Evolutionary conservation across 1,140 invertebrate species (phyloP), one percentile per base, ranked within the genome.

Genomic region (Monochamus saltuarius): DNA sequence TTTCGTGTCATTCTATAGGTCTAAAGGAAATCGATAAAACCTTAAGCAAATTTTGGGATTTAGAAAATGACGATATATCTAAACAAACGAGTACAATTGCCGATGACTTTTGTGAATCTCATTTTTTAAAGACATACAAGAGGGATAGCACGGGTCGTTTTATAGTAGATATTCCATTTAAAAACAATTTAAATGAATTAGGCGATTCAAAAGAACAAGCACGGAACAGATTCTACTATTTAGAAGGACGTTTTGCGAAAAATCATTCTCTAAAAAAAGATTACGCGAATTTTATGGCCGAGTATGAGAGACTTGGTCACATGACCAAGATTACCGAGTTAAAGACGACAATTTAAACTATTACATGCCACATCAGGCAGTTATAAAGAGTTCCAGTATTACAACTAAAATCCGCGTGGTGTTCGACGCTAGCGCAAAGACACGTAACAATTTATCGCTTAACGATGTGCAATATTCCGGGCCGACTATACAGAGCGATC

Each of bases 361-460:
- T 29, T 56, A 56, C 43, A 13, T 81, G 7, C 77, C 79, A 1
- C 80, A 82, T 72, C 78, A 79, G 46, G 65, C 66, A 0, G 75
- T 81, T 0, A 35, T 78, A 6, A 69, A 70, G 11, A 65, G 70
- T 17, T 52, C 69, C 2, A 69, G 67, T 11, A 56, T 58, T 0
- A 74, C 72, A 1, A 77, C 74, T 2, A 70, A 70, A 45, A 40
- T 75, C 7, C 65, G 75, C 13, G 70, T 75, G 1, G 75, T 78
- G 0, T 77, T 78, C 50, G 75, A 77, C 46, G 74, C 67, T 0
- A 75, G 73, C 0, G 62, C 66, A 1, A 73, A 62, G 47, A 66
- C 70, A 7, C 59, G 52, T 0, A 64, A 55, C 7, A 65, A 67
- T 38, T 35, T 60, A 3, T 67, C 61, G 4, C 52, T 74, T 7